These are phyloP conservation scores for Herpetotheres cachinnans DNA, from an alignment of 2,113 vertebrate species.

Conservation along the genomic window DNA sequence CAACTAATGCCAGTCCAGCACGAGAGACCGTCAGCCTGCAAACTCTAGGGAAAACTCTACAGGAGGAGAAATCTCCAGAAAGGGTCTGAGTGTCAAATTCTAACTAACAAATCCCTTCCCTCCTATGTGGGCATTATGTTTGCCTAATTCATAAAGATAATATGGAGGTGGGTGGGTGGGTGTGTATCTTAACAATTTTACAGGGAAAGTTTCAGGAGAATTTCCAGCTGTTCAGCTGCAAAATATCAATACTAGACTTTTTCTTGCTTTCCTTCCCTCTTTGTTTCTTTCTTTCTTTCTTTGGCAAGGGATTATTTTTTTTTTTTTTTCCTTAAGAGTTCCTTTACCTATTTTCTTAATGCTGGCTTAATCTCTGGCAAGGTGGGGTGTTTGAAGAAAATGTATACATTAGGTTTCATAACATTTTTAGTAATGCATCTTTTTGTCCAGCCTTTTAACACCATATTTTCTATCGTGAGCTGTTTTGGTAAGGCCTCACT, in stretches of 20 bases:
- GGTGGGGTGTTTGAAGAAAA: not conserved
- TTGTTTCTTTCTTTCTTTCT: not conserved
- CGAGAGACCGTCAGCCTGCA: not conserved
- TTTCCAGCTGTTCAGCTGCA: not conserved
- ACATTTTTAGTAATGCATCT: not conserved
- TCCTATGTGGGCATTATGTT: not conserved
- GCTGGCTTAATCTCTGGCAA: not conserved
- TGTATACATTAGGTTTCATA: not conserved
- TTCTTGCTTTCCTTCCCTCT: not conserved
- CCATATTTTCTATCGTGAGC: not conserved
- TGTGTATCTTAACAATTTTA: not conserved
- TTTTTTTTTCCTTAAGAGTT: not conserved
- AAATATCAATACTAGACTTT: not conserved
- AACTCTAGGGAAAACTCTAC: not conserved
- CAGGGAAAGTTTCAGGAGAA: not conserved
- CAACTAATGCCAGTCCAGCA: not conserved
- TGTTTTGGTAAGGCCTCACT: not conserved
- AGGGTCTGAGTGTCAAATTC: not conserved
- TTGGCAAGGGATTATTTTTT: not conserved
- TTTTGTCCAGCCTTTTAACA: not conserved
- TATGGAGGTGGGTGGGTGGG: too few species aligned
- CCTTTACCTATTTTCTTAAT: not conserved
- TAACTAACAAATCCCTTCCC: not conserved
- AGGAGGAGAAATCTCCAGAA: not conserved
- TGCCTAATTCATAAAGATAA: not conserved